Evolutionary conservation across 2,888 invertebrate genomes (phyloP).

Genomic region (Copidosoma aretas): DNA sequence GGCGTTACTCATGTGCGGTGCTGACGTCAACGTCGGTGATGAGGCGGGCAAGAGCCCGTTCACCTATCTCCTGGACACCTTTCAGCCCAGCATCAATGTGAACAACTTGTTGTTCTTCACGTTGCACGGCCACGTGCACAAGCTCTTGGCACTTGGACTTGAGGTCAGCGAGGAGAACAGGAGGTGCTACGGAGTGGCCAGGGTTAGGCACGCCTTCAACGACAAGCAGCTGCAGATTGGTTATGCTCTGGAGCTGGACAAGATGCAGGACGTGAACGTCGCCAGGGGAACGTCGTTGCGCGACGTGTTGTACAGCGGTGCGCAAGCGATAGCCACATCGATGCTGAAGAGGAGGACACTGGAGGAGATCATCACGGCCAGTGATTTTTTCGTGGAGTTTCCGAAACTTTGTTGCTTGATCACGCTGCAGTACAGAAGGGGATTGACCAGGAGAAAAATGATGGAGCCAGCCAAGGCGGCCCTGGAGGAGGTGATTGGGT

Average conservation of each 20-base stretch:
- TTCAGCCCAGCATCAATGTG: slow-evolving; percentile 16
- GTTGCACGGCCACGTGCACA: slow-evolving; percentile 30
- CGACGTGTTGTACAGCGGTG: slow-evolving; percentile 16
- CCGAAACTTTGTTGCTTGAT: slow-evolving; percentile 30
- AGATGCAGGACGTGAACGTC: slow-evolving; percentile 33
- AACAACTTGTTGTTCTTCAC: slow-evolving; percentile 32
- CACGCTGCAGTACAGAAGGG: slow-evolving; percentile 30
- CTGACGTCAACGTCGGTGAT: slow-evolving; percentile 31
- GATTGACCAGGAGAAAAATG: slow-evolving; percentile 25
- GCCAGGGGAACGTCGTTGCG: slow-evolving; percentile 9
- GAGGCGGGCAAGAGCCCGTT: slow-evolving; percentile 17
- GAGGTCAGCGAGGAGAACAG: slow-evolving; percentile 24
- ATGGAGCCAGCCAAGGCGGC: slow-evolving; percentile 23
- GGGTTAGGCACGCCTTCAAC: slow-evolving; percentile 21
- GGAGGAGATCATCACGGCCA: slow-evolving; percentile 31
- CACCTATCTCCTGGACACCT: slow-evolving; percentile 29
- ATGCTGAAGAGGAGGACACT: slow-evolving; percentile 15
- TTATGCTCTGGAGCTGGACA: slow-evolving; percentile 26
- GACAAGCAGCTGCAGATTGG: slow-evolving; percentile 21
- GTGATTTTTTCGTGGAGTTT: slow-evolving; percentile 33
- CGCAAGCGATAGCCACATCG: slow-evolving; percentile 25
- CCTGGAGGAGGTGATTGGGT: not conserved
- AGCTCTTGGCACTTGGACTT: slow-evolving; percentile 26
- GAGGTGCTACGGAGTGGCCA: slow-evolving; percentile 21
- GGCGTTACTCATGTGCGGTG: slow-evolving; percentile 29